A percentile compares a stretch with the other conserved stretches of the same genome.
Conservation (phyloP, 2,113 vertebrate species). For the Aplodontia rufa region DNA sequence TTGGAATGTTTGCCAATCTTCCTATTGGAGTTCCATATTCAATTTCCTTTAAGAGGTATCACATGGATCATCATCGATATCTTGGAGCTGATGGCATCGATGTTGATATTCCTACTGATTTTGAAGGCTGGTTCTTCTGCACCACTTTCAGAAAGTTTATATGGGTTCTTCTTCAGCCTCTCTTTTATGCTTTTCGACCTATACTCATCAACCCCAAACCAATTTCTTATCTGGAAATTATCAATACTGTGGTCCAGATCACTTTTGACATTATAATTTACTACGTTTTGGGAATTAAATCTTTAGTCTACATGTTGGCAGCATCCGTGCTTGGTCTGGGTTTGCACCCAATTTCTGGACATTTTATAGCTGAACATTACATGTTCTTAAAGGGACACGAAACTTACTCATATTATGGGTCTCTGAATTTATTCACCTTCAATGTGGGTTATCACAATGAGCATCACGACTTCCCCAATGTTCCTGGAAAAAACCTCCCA, state of each 20-base stretch:
- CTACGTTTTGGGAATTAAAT: slow-evolving; percentile 89
- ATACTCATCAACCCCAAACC: slow-evolving; percentile 96
- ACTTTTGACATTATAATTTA: slow-evolving; percentile 87
- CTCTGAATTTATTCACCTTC: slow-evolving; percentile 95
- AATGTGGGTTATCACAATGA: slow-evolving; percentile 98
- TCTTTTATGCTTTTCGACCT: slow-evolving; percentile 93
- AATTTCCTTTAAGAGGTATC: slow-evolving; percentile 94
- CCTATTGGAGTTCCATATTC: slow-evolving; percentile 94
- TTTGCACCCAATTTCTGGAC: slow-evolving; percentile 95
- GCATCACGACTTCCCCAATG: slow-evolving; percentile 95
- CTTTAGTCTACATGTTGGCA: slow-evolving; percentile 92
- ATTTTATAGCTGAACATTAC: slow-evolving; percentile 97
- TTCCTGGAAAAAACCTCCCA: slow-evolving; percentile 92
- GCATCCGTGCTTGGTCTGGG: slow-evolving; percentile 93
- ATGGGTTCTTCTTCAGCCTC: slow-evolving; percentile 94
- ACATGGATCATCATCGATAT: slow-evolving; percentile 96
- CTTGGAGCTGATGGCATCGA: slow-evolving; percentile 91
- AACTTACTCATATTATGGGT: slow-evolving; percentile 95
- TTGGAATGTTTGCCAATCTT: too few species aligned
- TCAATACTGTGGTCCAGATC: slow-evolving; percentile 89
- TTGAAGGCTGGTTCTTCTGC: slow-evolving; percentile 96
- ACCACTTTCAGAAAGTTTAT: slow-evolving; percentile 92
- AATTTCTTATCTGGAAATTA: slow-evolving; percentile 89
- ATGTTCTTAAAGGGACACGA: slow-evolving; percentile 97
- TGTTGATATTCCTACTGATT: slow-evolving; percentile 93